These are phyloP conservation scores for Sander lucioperca DNA, from an alignment of 2,113 vertebrate species.

Conservation along the genomic window DNA sequence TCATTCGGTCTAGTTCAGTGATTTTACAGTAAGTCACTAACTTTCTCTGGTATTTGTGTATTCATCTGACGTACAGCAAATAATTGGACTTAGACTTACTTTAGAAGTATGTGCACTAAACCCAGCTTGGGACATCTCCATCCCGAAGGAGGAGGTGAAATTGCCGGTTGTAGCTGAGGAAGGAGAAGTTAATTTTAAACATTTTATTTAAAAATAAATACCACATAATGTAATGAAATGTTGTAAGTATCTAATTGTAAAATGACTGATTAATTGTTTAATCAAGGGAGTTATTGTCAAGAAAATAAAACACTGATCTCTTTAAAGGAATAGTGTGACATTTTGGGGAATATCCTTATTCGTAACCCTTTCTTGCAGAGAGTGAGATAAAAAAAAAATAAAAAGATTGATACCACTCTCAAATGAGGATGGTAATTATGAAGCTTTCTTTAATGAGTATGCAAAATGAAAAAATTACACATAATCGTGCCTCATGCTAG, in stretches of 20 bases:
- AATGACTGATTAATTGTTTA: not conserved
- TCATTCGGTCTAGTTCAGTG: not conserved
- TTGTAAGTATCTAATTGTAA: not conserved
- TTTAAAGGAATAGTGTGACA: not conserved
- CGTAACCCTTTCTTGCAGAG: not conserved
- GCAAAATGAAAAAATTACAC: too few species aligned
- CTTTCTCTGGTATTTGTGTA: not conserved
- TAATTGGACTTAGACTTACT: constrained; percentile 81
- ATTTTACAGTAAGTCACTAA: not conserved
- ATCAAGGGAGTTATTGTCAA: not conserved
- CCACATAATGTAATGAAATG: not conserved
- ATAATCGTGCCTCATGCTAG: too few species aligned
- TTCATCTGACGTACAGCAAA: not conserved
- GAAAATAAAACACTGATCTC: not conserved
- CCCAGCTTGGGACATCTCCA: constrained; percentile 99
- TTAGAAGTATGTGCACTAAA: constrained; percentile 94
- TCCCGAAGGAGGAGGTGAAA: constrained; percentile 91
- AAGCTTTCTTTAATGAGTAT: not conserved
- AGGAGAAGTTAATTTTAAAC: constrained; percentile 13
- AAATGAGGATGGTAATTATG: not conserved
- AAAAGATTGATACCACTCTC: not conserved
- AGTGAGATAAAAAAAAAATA: not conserved
- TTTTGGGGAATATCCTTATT: not conserved
- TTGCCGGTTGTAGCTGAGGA: constrained; percentile 90
- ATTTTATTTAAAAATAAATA: not conserved